Percentiles rank a stretch among this genome's conserved stretches.
Evolutionary conservation across 2,113 vertebrate genomes (phyloP).

Genomic region (Callospermophilus lateralis): DNA sequence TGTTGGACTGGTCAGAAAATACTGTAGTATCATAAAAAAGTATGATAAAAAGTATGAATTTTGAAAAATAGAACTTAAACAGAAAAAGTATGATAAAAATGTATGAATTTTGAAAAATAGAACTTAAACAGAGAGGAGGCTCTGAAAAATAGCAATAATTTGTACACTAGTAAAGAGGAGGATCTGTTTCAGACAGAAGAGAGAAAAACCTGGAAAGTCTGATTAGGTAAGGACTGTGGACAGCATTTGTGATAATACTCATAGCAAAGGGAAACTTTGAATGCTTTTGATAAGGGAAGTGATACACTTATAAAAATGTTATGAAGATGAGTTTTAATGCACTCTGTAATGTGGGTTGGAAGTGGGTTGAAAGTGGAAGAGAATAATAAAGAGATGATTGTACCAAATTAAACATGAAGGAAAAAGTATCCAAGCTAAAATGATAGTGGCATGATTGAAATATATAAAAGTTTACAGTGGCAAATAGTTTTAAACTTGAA

Average conservation of each 20-base stretch:
- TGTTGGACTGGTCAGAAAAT: not conserved
- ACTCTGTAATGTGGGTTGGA: conserved; percentile 2
- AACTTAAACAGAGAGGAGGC: not conserved
- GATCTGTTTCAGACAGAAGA: not conserved
- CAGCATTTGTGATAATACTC: not conserved
- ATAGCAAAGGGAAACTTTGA: not conserved
- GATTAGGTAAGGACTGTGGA: not conserved
- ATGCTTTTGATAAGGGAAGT: not conserved
- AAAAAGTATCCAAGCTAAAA: conserved; percentile 39
- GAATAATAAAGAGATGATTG: not conserved
- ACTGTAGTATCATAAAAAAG: not conserved
- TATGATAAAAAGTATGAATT: not conserved
- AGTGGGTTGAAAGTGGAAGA: not conserved
- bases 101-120: not conserved
- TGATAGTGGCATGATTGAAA: not conserved
- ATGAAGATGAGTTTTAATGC: conserved; percentile 19
- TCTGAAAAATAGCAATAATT: not conserved
- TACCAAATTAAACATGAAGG: conserved; percentile 29
- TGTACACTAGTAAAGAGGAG: not conserved
- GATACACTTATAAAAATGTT: not conserved
- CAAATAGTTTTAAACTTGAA: not conserved
- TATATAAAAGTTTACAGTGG: not conserved
- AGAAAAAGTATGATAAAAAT: too few species aligned
- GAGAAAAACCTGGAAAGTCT: not conserved
- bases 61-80: conserved; percentile 38